Evolutionary conservation across 2,797 vertebrate genomes (phyloP).

Genomic region (Protosalanx chinensis): DNA sequence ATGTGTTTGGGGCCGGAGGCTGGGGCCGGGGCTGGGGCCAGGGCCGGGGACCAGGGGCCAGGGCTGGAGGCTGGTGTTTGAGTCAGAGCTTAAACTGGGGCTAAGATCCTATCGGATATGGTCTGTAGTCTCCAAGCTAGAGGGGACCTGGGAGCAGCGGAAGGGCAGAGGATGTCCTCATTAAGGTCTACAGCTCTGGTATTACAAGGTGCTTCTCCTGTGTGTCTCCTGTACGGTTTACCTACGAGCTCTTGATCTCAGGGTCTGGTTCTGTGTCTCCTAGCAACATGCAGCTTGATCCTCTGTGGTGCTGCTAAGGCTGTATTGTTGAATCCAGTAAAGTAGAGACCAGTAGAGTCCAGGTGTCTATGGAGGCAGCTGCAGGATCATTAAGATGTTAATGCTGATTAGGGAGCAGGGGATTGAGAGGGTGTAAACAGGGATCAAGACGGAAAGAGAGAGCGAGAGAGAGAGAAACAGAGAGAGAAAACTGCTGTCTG

Average conservation of each 20-base stretch:
- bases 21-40: neutral
- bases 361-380: neutral
- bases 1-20: neutral
- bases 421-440: constrained; percentile 16
- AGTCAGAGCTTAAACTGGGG: no score
- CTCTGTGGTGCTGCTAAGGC: no score
- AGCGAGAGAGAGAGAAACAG: constrained; percentile 11
- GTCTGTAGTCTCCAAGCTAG: no score
- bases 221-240: no score
- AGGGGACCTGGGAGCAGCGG: no score
- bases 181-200: neutral
- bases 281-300: no score
- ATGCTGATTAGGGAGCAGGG: constrained; percentile 24
- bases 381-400: constrained; percentile 2
- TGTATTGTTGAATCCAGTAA: neutral
- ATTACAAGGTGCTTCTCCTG: no score
- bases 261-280: no score
- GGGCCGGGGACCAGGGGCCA: neutral
- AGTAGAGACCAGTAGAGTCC: neutral
- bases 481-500: neutral
- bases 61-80: neutral
- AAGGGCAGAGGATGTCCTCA: no score
- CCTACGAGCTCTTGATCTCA: no score
- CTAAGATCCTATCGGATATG: no score
- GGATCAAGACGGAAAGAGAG: constrained; percentile 15